Percentiles rank a stretch among this genome's conserved stretches.
These are phyloP conservation scores for Labia minor DNA, from an alignment of 2,888 invertebrate species.

Conservation along the genomic window DNA sequence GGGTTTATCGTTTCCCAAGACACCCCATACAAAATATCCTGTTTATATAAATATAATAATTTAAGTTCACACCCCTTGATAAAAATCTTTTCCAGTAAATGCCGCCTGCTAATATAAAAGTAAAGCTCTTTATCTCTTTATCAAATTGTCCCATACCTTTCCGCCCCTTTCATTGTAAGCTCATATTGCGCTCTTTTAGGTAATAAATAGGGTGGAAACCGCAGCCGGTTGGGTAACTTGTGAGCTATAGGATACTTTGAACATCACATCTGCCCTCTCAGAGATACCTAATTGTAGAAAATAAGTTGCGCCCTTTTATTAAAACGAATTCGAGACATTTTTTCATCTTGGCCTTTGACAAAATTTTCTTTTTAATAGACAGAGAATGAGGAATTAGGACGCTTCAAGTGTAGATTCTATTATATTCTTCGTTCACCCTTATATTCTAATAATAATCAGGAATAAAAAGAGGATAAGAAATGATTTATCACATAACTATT, in stretches of 20 bases:
- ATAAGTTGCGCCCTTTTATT: constrained; percentile 7
- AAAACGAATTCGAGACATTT: constrained; percentile 3
- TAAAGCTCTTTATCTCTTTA: background rate
- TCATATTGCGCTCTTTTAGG: background rate
- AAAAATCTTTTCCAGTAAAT: background rate
- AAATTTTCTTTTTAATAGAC: background rate
- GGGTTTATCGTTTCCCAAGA: no score
- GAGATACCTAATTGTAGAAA: background rate
- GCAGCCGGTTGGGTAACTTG: background rate
- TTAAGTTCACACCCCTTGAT: background rate
- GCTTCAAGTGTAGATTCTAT: no score
- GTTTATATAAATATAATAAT: constrained; percentile 6
- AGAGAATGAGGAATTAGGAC: no score
- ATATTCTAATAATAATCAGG: background rate
- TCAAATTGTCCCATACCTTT: background rate
- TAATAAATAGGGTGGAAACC: constrained; percentile 1
- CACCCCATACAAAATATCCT: background rate
- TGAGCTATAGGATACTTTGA: background rate
- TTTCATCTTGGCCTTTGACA: background rate
- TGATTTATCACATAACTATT: no score
- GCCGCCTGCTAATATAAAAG: background rate
- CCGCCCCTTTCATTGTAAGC: background rate
- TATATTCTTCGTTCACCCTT: background rate
- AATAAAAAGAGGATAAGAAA: no score
- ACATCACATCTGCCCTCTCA: background rate